Evolutionary conservation across 2,888 invertebrate genomes (phyloP).

Genomic region (Sphaeridia pumilis): DNA sequence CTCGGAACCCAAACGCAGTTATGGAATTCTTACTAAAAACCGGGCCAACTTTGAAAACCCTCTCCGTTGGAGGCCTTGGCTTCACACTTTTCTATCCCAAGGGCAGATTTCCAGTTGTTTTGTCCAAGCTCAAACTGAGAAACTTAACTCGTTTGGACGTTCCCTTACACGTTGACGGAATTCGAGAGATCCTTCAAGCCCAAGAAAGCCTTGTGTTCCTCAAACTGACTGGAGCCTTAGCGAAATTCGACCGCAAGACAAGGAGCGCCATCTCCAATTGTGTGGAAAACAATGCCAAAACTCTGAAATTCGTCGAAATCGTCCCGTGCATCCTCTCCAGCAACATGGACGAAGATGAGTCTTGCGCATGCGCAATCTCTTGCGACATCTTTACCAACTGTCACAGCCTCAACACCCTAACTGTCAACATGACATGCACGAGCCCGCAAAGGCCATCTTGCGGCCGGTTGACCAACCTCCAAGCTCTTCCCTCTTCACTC

Average conservation of each 20-base stretch:
- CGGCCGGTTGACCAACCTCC: slow-evolving; percentile 4
- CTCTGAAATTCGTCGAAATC: neutral
- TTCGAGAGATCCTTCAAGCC: neutral
- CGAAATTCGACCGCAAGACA: neutral
- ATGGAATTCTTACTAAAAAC: slow-evolving; percentile 2
- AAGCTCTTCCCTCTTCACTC: slow-evolving; percentile 1
- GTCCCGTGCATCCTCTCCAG: slow-evolving; percentile 7
- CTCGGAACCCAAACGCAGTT: neutral
- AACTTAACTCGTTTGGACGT: neutral
- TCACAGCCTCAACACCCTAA: neutral
- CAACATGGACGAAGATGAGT: neutral
- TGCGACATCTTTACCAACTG: slow-evolving; percentile 6
- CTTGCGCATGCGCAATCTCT: neutral
- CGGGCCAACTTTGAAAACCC: neutral
- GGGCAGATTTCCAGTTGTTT: neutral
- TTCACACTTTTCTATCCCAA: slow-evolving; percentile 5
- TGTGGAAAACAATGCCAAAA: slow-evolving; percentile 3
- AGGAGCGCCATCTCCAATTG: neutral
- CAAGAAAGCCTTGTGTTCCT: neutral
- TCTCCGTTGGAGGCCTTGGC: slow-evolving; percentile 11
- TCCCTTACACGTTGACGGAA: neutral
- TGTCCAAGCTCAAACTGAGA: neutral
- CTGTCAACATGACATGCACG: slow-evolving; percentile 4
- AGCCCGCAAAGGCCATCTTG: neutral
- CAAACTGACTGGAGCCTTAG: neutral